Conservation (phyloP, 2,888 invertebrate genomes). For the Eremobia ochroleuca region DNA sequence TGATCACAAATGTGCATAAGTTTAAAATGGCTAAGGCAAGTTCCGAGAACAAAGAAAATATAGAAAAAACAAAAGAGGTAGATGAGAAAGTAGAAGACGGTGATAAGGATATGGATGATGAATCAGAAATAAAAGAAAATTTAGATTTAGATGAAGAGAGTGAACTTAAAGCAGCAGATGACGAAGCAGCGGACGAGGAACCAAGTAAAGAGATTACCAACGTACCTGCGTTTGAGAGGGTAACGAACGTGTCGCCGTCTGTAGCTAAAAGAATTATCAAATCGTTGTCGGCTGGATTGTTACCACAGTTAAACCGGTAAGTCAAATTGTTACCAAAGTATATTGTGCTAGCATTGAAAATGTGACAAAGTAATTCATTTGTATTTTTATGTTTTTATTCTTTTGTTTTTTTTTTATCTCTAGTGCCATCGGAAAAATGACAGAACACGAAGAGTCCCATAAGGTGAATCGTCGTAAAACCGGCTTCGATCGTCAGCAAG, state of each 20-base stretch:
- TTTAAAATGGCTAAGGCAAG: conserved; percentile 65
- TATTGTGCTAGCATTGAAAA: no score
- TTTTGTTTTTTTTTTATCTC: no score
- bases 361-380: no score
- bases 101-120: conserved; percentile 63
- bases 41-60: conserved; percentile 68
- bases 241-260: conserved; percentile 92
- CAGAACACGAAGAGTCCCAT: conserved; percentile 94
- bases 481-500: conserved; percentile 95
- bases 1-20: conserved; percentile 76
- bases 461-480: conserved; percentile 94
- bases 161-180: conserved; percentile 83
- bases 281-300: conserved; percentile 93
- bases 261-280: conserved; percentile 95
- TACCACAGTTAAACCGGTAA: conserved; percentile 95
- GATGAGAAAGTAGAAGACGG: conserved; percentile 63
- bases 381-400: no score
- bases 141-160: conserved; percentile 77
- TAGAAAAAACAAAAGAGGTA: conserved; percentile 47
- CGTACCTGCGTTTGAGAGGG: conserved; percentile 84
- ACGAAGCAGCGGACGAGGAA: conserved; percentile 81
- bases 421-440: conserved; percentile 90
- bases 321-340: conserved; percentile 48
- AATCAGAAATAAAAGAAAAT: conserved; percentile 71
- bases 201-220: conserved; percentile 76